phyloP scores from a whole-genome alignment of 2,113 vertebrate species.

The Ophiodon elongatus region DNA sequence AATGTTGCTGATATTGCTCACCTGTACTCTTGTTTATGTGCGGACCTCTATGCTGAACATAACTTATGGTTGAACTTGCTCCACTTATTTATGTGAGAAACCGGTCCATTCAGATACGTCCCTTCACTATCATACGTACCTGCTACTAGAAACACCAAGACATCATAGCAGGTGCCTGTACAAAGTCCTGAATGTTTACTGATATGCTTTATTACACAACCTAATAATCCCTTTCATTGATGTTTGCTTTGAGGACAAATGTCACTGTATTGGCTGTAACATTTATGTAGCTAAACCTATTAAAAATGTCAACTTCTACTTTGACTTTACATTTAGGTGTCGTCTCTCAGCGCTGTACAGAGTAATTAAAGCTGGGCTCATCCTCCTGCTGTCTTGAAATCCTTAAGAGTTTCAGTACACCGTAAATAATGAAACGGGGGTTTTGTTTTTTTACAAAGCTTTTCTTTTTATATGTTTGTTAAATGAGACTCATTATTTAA shows the following conservation, averaged over 20 bases:
- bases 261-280: background rate
- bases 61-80: background rate
- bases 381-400: slow-evolving; percentile 11
- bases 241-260: slow-evolving; percentile 4
- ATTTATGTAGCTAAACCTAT: background rate
- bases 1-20: background rate
- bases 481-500: slow-evolving; percentile 30
- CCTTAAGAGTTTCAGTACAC: slow-evolving; percentile 4
- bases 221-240: background rate
- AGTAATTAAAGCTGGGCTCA: slow-evolving; percentile 12
- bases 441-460: slow-evolving; percentile 18
- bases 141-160: background rate
- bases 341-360: background rate
- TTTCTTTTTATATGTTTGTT: slow-evolving; percentile 26
- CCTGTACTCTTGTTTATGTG: background rate
- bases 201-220: background rate
- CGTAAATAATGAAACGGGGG: slow-evolving; percentile 20
- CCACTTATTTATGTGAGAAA: background rate
- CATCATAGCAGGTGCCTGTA: background rate
- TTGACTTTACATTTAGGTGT: background rate
- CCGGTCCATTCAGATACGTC: background rate
- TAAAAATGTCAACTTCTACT: background rate
- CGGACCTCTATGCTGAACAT: background rate
- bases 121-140: background rate
- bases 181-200: slow-evolving; percentile 15